phyloP scores from a whole-genome alignment of 2,888 invertebrate species.

The Dryobotodes eremita region DNA sequence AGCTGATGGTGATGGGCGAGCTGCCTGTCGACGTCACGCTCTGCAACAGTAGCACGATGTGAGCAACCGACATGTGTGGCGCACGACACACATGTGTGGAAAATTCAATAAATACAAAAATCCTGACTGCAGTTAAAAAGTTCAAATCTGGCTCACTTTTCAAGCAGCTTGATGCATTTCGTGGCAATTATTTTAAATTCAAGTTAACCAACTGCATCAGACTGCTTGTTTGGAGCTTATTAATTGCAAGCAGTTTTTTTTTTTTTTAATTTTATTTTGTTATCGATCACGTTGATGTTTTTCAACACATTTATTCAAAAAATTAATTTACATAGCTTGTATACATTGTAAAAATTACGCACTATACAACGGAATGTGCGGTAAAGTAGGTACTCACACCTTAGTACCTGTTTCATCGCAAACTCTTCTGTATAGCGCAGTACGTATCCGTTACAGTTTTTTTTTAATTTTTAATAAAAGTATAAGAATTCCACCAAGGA shows the following conservation, averaged over 20 bases:
- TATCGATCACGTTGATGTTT: neutral
- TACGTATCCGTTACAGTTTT: too few species aligned
- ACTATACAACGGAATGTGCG: too few species aligned
- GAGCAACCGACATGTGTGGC: neutral
- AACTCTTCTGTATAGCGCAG: too few species aligned
- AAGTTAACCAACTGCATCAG: neutral
- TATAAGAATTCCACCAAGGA: too few species aligned
- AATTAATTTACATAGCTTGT: too few species aligned
- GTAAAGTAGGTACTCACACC: too few species aligned
- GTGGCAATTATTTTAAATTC: neutral
- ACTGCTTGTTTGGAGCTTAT: neutral
- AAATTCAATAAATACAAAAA: neutral
- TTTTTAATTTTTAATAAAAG: too few species aligned
- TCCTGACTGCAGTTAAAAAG: neutral
- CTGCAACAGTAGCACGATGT: constrained; percentile 34
- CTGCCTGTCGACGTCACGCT: constrained; percentile 72
- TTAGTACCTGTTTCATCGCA: too few species aligned
- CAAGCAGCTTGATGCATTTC: neutral
- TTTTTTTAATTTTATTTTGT: neutral
- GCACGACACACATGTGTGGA: neutral
- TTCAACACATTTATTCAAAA: too few species aligned
- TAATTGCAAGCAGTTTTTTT: too few species aligned
- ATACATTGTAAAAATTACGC: too few species aligned
- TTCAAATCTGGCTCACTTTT: neutral
- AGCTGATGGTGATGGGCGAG: constrained; percentile 85